phyloP scores from a whole-genome alignment of 2,113 vertebrate species.

The Centropristis striata region DNA sequence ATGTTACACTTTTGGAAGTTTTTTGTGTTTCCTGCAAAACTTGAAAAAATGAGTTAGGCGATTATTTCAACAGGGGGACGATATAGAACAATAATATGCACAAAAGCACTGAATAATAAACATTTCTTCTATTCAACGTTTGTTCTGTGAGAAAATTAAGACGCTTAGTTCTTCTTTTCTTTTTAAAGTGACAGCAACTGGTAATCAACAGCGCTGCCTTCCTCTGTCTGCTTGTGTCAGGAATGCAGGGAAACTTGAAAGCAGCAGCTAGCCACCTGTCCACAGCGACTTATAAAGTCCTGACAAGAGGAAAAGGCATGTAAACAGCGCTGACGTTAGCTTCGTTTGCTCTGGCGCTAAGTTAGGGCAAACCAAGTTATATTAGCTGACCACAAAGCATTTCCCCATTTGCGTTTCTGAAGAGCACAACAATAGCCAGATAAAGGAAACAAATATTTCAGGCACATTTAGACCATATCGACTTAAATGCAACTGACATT shows the following conservation, averaged over 20 bases:
- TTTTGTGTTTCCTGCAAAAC: too few species aligned
- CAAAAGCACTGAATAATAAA: not conserved
- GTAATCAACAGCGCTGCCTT: not conserved
- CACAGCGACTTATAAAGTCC: constrained; percentile 2
- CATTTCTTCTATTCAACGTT: too few species aligned
- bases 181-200: not conserved
- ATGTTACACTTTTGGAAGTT: too few species aligned
- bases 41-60: too few species aligned
- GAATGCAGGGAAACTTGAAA: constrained; percentile 67
- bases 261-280: not conserved
- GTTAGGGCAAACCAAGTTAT: too few species aligned
- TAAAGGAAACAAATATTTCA: not conserved
- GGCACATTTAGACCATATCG: not conserved
- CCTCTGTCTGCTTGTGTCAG: constrained; percentile 13
- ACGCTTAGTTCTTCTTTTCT: not conserved
- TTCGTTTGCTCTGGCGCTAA: not conserved
- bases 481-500: not conserved
- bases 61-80: too few species aligned
- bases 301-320: constrained; percentile 4
- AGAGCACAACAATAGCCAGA: not conserved
- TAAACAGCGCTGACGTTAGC: constrained; percentile 16
- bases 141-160: not conserved
- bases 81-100: not conserved
- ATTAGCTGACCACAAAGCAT: not conserved
- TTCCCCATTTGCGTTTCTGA: not conserved